phyloP scores from a whole-genome alignment of 2,888 invertebrate genomes.

The Meganola albula region DNA sequence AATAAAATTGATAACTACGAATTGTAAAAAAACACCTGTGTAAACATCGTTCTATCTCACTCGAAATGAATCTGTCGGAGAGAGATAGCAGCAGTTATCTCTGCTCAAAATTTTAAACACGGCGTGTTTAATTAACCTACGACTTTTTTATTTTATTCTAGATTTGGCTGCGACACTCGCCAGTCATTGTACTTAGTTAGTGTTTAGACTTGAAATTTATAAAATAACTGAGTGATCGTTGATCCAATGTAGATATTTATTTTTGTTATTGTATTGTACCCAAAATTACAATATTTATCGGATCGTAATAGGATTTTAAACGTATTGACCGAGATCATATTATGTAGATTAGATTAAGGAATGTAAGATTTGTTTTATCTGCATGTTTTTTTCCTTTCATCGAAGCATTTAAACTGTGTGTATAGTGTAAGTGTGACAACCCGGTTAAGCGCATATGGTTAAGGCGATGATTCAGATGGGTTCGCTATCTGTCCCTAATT shows the following conservation, averaged over 20 bases:
- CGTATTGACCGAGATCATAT: constrained; percentile 33
- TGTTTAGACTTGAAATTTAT: constrained; percentile 62
- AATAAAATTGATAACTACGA: no score
- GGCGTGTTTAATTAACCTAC: no score
- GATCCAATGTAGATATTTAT: constrained; percentile 76
- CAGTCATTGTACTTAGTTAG: constrained; percentile 72
- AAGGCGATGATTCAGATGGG: constrained; percentile 25
- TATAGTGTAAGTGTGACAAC: constrained; percentile 44
- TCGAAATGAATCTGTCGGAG: no score
- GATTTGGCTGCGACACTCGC: constrained; percentile 39
- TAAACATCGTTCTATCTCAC: no score
- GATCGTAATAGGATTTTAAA: constrained; percentile 49
- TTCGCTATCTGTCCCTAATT: constrained; percentile 33
- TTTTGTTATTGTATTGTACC: constrained; percentile 75
- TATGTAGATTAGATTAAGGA: constrained; percentile 27
- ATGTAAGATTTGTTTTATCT: constrained; percentile 26
- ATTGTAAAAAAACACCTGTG: no score
- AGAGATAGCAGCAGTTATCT: no score
- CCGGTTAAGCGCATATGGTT: constrained; percentile 38
- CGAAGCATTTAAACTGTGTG: constrained; percentile 64
- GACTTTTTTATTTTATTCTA: no score
- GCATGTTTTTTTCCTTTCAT: constrained; percentile 43
- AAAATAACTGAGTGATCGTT: constrained; percentile 63
- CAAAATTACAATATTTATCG: constrained; percentile 69
- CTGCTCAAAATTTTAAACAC: no score